Evolutionary conservation across 2,797 vertebrate species (phyloP).

Genomic region (Coendou prehensilis): DNA sequence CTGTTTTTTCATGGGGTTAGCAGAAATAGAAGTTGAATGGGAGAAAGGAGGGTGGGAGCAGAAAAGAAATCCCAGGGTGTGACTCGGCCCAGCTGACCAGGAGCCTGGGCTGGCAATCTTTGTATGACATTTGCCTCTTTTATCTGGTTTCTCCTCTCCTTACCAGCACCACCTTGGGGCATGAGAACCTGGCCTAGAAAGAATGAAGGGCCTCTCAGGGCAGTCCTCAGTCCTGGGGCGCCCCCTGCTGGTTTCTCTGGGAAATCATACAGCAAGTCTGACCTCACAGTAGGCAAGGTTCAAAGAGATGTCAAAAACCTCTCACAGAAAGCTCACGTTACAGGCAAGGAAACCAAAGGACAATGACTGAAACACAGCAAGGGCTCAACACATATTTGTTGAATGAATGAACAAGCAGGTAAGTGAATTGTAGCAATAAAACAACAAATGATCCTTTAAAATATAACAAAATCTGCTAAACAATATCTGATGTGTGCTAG

Average conservation of each 20-base stretch:
- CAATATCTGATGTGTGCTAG: background rate
- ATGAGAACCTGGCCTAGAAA: background rate
- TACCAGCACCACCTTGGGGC: background rate
- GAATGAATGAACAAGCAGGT: background rate
- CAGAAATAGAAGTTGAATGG: background rate
- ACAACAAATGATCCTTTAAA: background rate
- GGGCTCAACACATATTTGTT: background rate
- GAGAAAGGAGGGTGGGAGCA: background rate
- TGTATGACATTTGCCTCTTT: background rate
- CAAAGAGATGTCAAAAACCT: background rate
- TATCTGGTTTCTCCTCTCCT: background rate
- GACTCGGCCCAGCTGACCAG: background rate
- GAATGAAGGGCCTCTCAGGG: background rate
- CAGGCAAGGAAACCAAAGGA: background rate
- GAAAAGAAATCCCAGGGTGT: background rate
- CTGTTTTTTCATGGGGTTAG: background rate
- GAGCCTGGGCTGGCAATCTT: background rate
- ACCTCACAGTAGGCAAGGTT: rapidly evolving
- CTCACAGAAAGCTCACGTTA: background rate
- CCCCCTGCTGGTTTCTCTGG: constrained; percentile 64
- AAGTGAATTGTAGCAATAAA: background rate
- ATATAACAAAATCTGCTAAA: background rate
- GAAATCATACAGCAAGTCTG: background rate
- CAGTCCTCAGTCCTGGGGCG: background rate
- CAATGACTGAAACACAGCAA: background rate